These are phyloP conservation scores for Arge pagana DNA, from an alignment of 2,888 invertebrate genomes.

Conservation along the genomic window DNA sequence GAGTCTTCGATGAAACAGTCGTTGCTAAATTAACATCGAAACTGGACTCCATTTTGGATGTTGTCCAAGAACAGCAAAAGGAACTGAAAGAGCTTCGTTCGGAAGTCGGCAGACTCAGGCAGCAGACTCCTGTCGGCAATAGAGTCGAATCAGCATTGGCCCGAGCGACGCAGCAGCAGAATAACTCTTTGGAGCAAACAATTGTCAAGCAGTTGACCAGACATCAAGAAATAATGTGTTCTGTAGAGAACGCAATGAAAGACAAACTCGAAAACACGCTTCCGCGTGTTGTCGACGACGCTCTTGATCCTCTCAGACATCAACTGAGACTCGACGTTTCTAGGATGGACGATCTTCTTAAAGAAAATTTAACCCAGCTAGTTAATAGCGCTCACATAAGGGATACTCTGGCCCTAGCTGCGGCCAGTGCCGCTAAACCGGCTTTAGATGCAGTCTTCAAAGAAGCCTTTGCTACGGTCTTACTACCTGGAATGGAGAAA, in stretches of 20 bases:
- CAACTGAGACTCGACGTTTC: constrained; percentile 77
- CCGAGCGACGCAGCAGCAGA: constrained; percentile 46
- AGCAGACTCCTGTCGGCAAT: constrained; percentile 39
- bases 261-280: constrained; percentile 60
- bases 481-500: constrained; percentile 87
- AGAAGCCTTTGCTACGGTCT: constrained; percentile 74
- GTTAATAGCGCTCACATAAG: constrained; percentile 72
- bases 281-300: constrained; percentile 66
- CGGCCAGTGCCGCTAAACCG: constrained; percentile 72
- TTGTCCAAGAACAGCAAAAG: constrained; percentile 48
- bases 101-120: constrained; percentile 45
- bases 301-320: constrained; percentile 74
- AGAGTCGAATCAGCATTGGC: constrained; percentile 46
- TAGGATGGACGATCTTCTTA: constrained; percentile 37
- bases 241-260: constrained; percentile 56
- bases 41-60: constrained; percentile 45
- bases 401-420: constrained; percentile 73
- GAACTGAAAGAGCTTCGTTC: constrained; percentile 46
- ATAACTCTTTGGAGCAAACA: constrained; percentile 44
- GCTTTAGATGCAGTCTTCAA: constrained; percentile 78
- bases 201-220: constrained; percentile 43
- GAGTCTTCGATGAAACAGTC: constrained; percentile 35
- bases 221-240: constrained; percentile 46
- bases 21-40: constrained; percentile 42
- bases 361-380: constrained; percentile 72